Conservation (phyloP, 1,140 invertebrate species). For the Drosophila malerkotliana region DNA sequence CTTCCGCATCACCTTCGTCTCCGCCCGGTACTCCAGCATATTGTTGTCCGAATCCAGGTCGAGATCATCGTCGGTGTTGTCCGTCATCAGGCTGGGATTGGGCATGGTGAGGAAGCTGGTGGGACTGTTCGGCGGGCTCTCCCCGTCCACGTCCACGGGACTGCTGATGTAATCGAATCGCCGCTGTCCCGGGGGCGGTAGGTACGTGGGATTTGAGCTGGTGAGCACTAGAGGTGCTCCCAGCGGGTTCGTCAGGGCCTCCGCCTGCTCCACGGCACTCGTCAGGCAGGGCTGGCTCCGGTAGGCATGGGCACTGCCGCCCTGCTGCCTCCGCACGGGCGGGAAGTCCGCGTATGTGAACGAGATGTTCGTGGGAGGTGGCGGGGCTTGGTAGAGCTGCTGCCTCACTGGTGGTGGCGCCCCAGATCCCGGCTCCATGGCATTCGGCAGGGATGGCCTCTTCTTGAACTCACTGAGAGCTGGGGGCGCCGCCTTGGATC, state of each 20-base stretch:
- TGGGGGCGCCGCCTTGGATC: conserved; percentile 45
- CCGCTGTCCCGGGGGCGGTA: conserved; percentile 25
- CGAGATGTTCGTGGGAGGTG: conserved; percentile 76
- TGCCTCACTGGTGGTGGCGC: conserved; percentile 5
- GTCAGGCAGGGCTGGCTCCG: conserved; percentile 74
- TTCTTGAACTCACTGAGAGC: conserved; percentile 67
- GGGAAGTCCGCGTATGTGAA: conserved; percentile 70
- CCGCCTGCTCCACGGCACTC: conserved; percentile 52
- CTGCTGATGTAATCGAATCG: conserved; percentile 53
- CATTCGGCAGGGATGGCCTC: conserved; percentile 77
- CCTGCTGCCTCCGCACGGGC: conserved; percentile 16
- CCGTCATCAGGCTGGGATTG: conserved; percentile 53
- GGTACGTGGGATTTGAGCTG: conserved; percentile 65
- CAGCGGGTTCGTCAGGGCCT: conserved; percentile 73
- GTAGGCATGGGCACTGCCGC: conserved; percentile 50
- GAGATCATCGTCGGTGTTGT: conserved; percentile 79
- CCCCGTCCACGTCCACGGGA: conserved; percentile 57
- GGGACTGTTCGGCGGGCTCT: conserved; percentile 63
- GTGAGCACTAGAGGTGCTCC: conserved; percentile 72
- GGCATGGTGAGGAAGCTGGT: conserved; percentile 65
- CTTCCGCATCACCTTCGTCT: conserved; percentile 87
- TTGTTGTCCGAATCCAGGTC: conserved; percentile 79
- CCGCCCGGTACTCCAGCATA: conserved; percentile 85
- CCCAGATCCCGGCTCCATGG: conserved; percentile 58
- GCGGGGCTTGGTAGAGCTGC: conserved; percentile 31